These are phyloP conservation scores for Adrianichthys oophorus DNA, from an alignment of 2,797 vertebrate species.

Conservation along the genomic window DNA sequence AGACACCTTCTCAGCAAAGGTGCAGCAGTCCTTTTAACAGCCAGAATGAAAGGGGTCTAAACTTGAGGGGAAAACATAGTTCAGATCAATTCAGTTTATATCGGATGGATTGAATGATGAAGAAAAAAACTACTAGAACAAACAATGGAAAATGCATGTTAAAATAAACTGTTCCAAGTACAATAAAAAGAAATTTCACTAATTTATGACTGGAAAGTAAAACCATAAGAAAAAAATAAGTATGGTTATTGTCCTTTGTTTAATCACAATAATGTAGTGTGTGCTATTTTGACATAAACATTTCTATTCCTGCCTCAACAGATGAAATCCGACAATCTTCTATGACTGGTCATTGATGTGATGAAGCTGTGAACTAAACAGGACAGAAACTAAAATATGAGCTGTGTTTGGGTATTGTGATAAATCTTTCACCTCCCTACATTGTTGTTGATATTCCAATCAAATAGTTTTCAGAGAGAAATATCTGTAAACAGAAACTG, in stretches of 20 bases:
- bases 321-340: background rate
- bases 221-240: background rate
- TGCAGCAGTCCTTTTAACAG: no score
- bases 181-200: no score
- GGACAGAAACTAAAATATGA: background rate
- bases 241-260: background rate
- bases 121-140: no score
- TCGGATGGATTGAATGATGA: no score
- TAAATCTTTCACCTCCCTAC: background rate
- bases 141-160: no score
- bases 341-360: background rate
- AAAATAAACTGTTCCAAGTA: no score
- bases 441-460: slow-evolving; percentile 3
- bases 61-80: no score
- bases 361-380: no score
- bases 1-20: no score
- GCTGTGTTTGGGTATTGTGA: background rate
- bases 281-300: background rate
- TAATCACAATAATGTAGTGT: background rate
- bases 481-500: slow-evolving; percentile 2
- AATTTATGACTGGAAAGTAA: no score
- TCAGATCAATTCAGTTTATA: no score
- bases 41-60: no score
- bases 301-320: background rate
- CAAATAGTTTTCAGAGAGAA: slow-evolving; percentile 18